Base-by-base conservation (phyloP, 2,888 invertebrate species). In the Heliconius ismenius region DNA sequence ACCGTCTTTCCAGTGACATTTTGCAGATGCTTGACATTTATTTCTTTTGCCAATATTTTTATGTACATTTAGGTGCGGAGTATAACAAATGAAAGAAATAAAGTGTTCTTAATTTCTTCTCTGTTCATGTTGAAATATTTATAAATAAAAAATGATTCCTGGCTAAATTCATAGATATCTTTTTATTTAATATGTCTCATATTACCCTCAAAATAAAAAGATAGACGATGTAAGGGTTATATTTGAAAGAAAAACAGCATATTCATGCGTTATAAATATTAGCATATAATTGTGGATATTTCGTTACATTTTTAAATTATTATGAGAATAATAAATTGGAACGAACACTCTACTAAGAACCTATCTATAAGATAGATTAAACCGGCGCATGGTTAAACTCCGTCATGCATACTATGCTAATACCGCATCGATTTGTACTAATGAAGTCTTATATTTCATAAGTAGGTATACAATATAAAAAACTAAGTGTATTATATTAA, bases 341-440 rank as follows among this genome's bases (percentile, higher is more conserved):
- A 92, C 91, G 87, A 89, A 86, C 82, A 82, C 81, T 82, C 84
- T 60, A 28, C 43, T 79, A 70, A 86, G 82, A 79, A 83, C 83
- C 90, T 91, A 93, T 91, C 91, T 92, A 91, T 89, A 91, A 91
- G 91, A 92, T 91, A 91, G 90, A 90, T 85, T 84, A 84, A 83
- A 85, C 82, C 83, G 60, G 74, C 69, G 70, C 78, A 68, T 70
- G 77, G 74, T 80, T 73, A 76, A 77, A 62, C 70, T 67, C 72
- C 72, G 75, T 81, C 81, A 83, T 84, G 83, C 81, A 81, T 84
- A 83, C 79, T 83, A 92, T 91, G 92, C 91, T 91, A 91, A 92
- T 92, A 92, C 91, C 91, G 91, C 92, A 90, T 88, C 81, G 82
- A 87, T 91, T 93, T 91, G 92, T 92, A 93, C 93, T 92, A 85